Evolutionary conservation across 2,113 vertebrate genomes (phyloP), one percentile per base, ranked within the genome.

Genomic region (Saguinus imperator): DNA sequence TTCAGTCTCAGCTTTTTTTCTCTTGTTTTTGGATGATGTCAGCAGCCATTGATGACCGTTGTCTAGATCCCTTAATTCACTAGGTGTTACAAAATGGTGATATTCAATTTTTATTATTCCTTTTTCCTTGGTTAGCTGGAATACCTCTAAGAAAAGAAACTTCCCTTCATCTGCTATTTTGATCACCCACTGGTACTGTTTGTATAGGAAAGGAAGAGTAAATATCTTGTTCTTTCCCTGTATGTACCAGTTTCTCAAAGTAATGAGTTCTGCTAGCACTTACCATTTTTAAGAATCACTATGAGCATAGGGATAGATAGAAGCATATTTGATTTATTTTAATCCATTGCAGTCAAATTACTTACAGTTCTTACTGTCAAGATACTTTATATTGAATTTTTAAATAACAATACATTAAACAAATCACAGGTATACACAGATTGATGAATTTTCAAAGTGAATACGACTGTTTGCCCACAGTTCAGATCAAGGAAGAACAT

Each of bases 381-480:
- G 5, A 23, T 87, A 87, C 12, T 91, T 86, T 95, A 70, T 70
- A 79, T 70, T 77, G 48, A 93, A 84, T 52, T 89, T 93, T 79
- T 79, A 45, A 14, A 32, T 64, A 52, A 29, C 37, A 48, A 23
- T 13, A 14, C 27, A 55, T 61, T 86, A 20, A 76, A 77, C 16
- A 83, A 55, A 61, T 79, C 43, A 61, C 84, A 52, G 50, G 27
- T 61, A 0, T 77, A 29, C 70, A 8, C 37, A 89, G 75, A 68
- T 45, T 72, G 43, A 57, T 87, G 29, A n/a, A 55, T 66, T 73
- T 95, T 57, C 17, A 92, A n/a, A 66, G 40, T 83, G 68, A 8
- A 14, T 80, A 61, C 0, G 20, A 48, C 21, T 85, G 25, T 66
- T 61, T 92, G n/a, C 23, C 29, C 25, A 66, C 55, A 32, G 52